Percentiles rank a stretch among this genome's conserved stretches.
Conservation (phyloP, 1,140 invertebrate species). For the Drosophila kohkoa region DNA sequence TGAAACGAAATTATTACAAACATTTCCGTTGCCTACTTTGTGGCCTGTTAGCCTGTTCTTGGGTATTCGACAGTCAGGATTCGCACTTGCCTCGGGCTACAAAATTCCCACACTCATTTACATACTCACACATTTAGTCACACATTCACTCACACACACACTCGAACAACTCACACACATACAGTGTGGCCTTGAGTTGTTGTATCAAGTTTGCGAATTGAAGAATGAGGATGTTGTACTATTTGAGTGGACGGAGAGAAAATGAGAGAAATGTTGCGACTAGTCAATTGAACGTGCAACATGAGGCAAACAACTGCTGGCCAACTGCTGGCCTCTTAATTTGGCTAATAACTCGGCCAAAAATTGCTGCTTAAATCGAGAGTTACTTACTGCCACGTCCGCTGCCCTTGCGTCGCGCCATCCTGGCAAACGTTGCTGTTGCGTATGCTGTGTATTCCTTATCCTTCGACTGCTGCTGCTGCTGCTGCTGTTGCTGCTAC, state of each 20-base stretch:
- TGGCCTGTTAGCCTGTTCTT: neutral
- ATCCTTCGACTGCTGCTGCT: constrained; percentile 29
- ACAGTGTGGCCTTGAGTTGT: constrained; percentile 31
- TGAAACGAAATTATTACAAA: too few species aligned
- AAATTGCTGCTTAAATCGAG: neutral
- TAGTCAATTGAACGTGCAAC: neutral
- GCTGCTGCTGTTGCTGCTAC: constrained; percentile 20
- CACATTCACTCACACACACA: constrained; percentile 8
- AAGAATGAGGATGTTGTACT: constrained; percentile 29
- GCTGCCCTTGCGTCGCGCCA: constrained; percentile 75
- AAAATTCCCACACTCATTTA: neutral
- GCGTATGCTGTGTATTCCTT: constrained; percentile 10
- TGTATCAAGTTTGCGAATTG: constrained; percentile 47
- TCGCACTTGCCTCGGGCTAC: neutral
- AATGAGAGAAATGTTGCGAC: too few species aligned
- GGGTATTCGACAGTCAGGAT: neutral
- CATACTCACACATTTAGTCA: neutral
- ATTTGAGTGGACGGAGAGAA: neutral
- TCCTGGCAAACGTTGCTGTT: constrained; percentile 18
- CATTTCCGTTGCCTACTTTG: neutral
- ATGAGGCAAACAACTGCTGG: neutral
- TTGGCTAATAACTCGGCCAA: neutral
- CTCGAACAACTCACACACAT: neutral
- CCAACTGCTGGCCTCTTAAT: neutral
- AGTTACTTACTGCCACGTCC: constrained; percentile 73